Evolutionary conservation across 2,113 vertebrate species (phyloP).

Genomic region (Balaenoptera acutorostrata): DNA sequence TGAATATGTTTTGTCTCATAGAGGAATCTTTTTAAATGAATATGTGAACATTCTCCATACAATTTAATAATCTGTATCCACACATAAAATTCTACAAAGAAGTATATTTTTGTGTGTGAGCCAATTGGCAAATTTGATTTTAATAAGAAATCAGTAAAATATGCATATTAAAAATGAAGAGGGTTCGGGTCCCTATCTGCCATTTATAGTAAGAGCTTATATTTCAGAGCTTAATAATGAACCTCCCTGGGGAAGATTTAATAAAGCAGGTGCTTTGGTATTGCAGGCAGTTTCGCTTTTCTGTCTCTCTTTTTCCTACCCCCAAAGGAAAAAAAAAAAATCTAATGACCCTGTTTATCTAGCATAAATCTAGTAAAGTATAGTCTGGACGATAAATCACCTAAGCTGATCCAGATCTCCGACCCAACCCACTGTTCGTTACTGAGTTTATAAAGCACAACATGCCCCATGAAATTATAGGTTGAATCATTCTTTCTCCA

Average conservation of each 20-base stretch:
- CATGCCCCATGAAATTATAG: conserved; percentile 37
- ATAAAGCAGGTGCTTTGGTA: conserved; percentile 52
- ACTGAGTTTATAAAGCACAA: conserved; percentile 24
- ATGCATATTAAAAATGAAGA: conserved; percentile 44
- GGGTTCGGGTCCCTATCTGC: conserved; percentile 21
- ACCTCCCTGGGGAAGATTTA: conserved; percentile 54
- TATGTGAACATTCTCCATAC: not conserved
- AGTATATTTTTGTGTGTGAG: conserved; percentile 7
- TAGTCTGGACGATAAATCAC: not conserved
- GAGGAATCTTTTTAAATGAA: conserved; percentile 27
- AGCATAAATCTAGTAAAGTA: not conserved
- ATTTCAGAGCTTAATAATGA: conserved; percentile 60
- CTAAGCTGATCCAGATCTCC: not conserved
- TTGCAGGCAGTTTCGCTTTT: conserved; percentile 24
- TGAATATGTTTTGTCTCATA: not conserved
- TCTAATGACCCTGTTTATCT: not conserved
- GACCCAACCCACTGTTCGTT: not conserved
- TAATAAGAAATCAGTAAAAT: conserved; percentile 56
- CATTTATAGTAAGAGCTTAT: conserved; percentile 50
- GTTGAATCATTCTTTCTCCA: not conserved
- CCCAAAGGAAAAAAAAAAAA: not conserved
- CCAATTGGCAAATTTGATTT: conserved; percentile 39
- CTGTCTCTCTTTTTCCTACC: not conserved
- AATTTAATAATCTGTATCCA: conserved; percentile 15
- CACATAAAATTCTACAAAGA: conserved; percentile 35